phyloP scores from a whole-genome alignment of 2,797 vertebrate species.

The Potorous gilbertii region DNA sequence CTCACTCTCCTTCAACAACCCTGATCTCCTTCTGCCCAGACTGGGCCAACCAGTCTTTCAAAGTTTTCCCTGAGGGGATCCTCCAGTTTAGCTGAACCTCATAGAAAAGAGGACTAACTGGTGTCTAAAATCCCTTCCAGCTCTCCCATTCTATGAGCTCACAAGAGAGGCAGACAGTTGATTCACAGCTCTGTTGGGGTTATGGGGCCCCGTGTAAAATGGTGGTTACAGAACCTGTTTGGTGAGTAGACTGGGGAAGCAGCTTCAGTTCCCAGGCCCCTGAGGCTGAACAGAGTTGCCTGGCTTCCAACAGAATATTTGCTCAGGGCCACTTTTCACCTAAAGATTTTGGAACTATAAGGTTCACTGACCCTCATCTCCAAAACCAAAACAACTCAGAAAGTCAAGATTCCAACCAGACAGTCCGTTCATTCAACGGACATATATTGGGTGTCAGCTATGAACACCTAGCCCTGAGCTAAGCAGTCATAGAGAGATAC shows the following conservation, averaged over 20 bases:
- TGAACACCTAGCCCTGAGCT: not conserved
- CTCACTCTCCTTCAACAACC: not conserved
- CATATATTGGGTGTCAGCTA: not conserved
- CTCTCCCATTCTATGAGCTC: not conserved
- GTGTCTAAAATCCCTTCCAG: not conserved
- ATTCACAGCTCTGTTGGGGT: not conserved
- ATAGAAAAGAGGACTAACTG: not conserved
- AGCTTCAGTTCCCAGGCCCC: not conserved
- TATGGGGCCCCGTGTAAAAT: not conserved
- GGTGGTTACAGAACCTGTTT: constrained; percentile 4
- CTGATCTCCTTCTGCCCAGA: not conserved
- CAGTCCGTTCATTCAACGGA: not conserved
- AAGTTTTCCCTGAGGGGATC: not conserved
- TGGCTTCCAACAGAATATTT: not conserved
- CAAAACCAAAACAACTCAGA: not conserved
- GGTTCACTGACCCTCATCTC: not conserved
- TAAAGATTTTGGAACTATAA: not conserved
- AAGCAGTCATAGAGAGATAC: not conserved
- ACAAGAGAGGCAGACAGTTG: not conserved
- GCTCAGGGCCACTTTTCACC: not conserved
- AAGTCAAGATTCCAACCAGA: not conserved
- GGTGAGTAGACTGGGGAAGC: not conserved
- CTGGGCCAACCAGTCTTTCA: not conserved
- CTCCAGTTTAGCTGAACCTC: not conserved
- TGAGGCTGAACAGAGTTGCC: not conserved